Base-by-base conservation (phyloP, 2,888 invertebrate genomes). In the Dicyrtoma fusca region DNA sequence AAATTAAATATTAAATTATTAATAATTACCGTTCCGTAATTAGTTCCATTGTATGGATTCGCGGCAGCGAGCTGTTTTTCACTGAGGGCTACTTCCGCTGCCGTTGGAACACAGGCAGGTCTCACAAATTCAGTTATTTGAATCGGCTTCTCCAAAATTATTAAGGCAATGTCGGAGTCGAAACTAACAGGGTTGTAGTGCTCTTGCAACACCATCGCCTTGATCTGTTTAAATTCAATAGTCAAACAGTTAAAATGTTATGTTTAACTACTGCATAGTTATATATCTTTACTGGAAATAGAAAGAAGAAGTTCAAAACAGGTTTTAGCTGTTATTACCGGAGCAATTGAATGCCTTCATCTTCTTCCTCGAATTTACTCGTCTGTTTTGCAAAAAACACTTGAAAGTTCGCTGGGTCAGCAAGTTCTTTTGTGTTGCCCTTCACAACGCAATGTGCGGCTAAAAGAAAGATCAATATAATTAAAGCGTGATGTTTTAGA, bases 1-100 rank as follows among this genome's bases (percentile, higher is more conserved):
- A n/a, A n/a, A n/a, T n/a, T n/a, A n/a, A n/a, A n/a, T n/a, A n/a
- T n/a, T n/a, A n/a, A n/a, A n/a, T n/a, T n/a, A n/a, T n/a, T n/a
- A n/a, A n/a, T n/a, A n/a, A n/a, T n/a, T 57, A 57, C 57, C 23
- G 57, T 57, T 21, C 57, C 57, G 6, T 19, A 57, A 21, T 6
- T 10, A 6, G 21, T 57, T 4, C 57, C 57, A 57, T 14, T 19
- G 19, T 5, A 14, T 6, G 57, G 57, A 19, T 57, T 57, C 2
- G 57, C 57, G 2, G 14, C 23, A 14, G 14, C 19, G 6, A 57
- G 23, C 19, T 21, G 23, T 6, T 3, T 21, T 21, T 57, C 57
- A 2, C 6, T 25, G 19, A 57, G 14, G 4, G 19, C 57, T 19
- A 5, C 1, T 14, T 57, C 23, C 3, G 34, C 3, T 5, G 34